Evolutionary conservation across 1,140 invertebrate genomes (phyloP).

Genomic region (Drosophila pallidifrons): DNA sequence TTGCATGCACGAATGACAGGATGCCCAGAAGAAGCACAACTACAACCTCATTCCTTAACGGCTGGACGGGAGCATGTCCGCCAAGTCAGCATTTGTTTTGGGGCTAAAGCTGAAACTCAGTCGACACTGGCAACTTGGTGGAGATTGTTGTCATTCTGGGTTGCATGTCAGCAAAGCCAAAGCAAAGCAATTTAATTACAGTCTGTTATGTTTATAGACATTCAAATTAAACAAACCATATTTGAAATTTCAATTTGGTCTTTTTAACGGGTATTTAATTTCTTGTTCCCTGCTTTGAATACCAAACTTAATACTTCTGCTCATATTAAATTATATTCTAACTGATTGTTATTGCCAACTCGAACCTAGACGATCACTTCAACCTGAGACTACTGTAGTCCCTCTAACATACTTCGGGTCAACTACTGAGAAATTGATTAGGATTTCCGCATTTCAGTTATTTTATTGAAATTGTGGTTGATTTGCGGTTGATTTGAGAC

Average conservation of each 20-base stretch:
- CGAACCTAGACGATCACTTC: too few species aligned
- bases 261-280: not conserved
- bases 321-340: too few species aligned
- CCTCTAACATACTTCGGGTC: too few species aligned
- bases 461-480: constrained; percentile 49
- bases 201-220: constrained; percentile 9
- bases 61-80: constrained; percentile 35
- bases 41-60: constrained; percentile 39
- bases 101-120: constrained; percentile 21
- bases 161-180: constrained; percentile 23
- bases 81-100: constrained; percentile 59
- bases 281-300: not conserved
- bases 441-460: constrained; percentile 30
- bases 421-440: not conserved
- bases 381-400: too few species aligned
- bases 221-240: not conserved
- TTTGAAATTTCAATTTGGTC: not conserved
- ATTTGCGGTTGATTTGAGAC: constrained; percentile 25
- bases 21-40: constrained; percentile 39
- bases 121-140: constrained; percentile 25
- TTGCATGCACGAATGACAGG: constrained; percentile 70
- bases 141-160: constrained; percentile 51
- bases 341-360: too few species aligned
- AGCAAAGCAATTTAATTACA: constrained; percentile 56
- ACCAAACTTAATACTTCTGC: too few species aligned